These are phyloP conservation scores for Meghimatium bilineatum DNA, from an alignment of 2,888 invertebrate genomes.

Conservation along the genomic window DNA sequence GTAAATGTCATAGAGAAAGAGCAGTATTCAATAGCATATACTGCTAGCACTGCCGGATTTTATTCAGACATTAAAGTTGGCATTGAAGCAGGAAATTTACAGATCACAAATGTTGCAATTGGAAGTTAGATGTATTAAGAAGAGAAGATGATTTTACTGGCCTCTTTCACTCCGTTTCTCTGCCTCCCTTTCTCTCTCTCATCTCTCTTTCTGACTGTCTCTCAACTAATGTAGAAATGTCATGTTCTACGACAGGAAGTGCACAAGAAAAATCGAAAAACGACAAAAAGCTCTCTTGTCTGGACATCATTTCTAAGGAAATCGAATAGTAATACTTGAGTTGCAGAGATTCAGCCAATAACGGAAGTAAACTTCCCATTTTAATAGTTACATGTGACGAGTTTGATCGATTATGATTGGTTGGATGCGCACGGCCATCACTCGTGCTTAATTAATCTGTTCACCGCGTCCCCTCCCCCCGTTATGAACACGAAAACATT, in stretches of 20 bases:
- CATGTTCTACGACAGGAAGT: too few species aligned
- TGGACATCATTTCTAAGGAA: background rate
- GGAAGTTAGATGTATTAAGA: too few species aligned
- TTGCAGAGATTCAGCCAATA: background rate
- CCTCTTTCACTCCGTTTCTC: background rate
- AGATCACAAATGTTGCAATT: too few species aligned
- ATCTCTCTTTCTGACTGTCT: constrained; percentile 14
- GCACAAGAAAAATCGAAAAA: background rate
- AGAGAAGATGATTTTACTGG: too few species aligned
- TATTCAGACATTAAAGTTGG: too few species aligned
- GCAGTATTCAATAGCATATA: too few species aligned
- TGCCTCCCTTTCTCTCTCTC: background rate
- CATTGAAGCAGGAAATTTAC: too few species aligned
- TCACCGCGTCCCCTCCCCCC: background rate
- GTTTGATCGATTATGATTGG: constrained; percentile 32
- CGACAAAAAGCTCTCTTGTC: background rate
- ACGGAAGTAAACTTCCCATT: constrained; percentile 18
- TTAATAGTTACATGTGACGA: constrained; percentile 13
- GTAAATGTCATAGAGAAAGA: too few species aligned
- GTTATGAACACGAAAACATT: too few species aligned
- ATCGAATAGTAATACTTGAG: constrained; percentile 7
- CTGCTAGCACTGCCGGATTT: too few species aligned
- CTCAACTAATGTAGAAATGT: too few species aligned
- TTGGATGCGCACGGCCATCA: constrained; percentile 27
- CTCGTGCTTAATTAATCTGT: constrained; percentile 22